Evolutionary conservation across 2,888 invertebrate species (phyloP), one percentile per base, ranked within the genome.

Genomic region (Chirona hameri): DNA sequence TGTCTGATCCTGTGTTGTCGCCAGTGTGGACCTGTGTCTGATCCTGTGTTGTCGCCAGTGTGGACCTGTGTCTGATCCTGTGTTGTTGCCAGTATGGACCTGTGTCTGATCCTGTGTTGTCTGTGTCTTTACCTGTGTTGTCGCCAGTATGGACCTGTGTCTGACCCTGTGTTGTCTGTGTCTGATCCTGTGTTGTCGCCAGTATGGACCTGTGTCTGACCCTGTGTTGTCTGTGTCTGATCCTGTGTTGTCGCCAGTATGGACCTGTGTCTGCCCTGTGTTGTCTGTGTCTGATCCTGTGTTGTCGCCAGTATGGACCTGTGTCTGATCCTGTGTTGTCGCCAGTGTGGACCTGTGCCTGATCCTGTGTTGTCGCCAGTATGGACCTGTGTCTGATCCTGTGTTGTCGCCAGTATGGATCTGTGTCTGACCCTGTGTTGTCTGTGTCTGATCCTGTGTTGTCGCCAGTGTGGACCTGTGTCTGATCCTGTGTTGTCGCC

Each of bases 121-220:
- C 39, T 39, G 39, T 39, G 7, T 39, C 39, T 39, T 2, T 5
- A 2, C 39, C 39, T 39, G 39, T 39, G 7, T 39, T 39, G 39
- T 39, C 39, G 7, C 39, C n/a, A n/a, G n/a, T n/a, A n/a, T 72
- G 46, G 55, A 81, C 48, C 55, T 48, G 79, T 55, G 12, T 55
- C n/a, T n/a, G n/a, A n/a, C n/a, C n/a, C n/a, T n/a, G n/a, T n/a
- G n/a, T n/a, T n/a, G n/a, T n/a, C n/a, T n/a, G n/a, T n/a, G n/a
- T n/a, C 55, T 18, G 18, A 55, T 82, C 76, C 55, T 84, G 81
- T 21, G 82, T 80, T 80, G 55, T 81, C 72, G 76, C 82, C 81
- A 39, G 95, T n/a, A 91, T 98, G 14, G 91, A 91, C 84, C 92
- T 95, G 48, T 93, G 7, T 39, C 39, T 39, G 39, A 39, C 39